phyloP scores from a whole-genome alignment of 2,797 vertebrate species.

The Arnoldichthys spilopterus region DNA sequence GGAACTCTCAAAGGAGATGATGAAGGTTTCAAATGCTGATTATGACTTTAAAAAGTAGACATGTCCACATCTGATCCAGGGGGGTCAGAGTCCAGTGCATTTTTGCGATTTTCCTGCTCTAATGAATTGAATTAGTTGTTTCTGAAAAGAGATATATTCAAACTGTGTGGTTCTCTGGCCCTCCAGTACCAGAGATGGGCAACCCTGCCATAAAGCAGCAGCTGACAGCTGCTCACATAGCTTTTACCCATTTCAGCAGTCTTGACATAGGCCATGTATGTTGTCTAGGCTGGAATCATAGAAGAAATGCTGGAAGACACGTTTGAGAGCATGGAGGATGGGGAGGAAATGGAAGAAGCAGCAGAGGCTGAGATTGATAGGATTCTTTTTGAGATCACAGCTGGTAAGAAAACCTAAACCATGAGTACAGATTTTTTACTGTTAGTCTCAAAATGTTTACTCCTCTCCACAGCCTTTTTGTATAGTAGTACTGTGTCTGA shows the following conservation, averaged over 20 bases:
- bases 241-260: background rate
- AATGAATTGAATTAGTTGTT: background rate
- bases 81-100: background rate
- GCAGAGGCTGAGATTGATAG: slow-evolving; percentile 95
- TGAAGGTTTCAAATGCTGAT: slow-evolving; percentile 82
- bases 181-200: background rate
- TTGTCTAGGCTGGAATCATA: slow-evolving; percentile 72
- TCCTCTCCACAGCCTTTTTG: background rate
- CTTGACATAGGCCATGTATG: background rate
- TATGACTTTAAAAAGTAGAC: background rate
- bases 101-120: background rate
- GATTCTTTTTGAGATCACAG: slow-evolving; percentile 97
- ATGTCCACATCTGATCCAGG: background rate
- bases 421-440: background rate
- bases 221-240: background rate
- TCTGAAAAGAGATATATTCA: background rate
- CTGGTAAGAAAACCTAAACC: slow-evolving; percentile 76
- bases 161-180: background rate
- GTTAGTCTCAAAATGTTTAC: background rate
- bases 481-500: background rate
- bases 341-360: slow-evolving; percentile 96
- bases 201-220: background rate
- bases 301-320: slow-evolving; percentile 99
- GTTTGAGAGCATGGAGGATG: slow-evolving; percentile 94
- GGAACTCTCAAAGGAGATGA: slow-evolving; percentile 98